Base-by-base conservation (phyloP, 2,888 invertebrate species). In the Cacoxenus indagator region DNA sequence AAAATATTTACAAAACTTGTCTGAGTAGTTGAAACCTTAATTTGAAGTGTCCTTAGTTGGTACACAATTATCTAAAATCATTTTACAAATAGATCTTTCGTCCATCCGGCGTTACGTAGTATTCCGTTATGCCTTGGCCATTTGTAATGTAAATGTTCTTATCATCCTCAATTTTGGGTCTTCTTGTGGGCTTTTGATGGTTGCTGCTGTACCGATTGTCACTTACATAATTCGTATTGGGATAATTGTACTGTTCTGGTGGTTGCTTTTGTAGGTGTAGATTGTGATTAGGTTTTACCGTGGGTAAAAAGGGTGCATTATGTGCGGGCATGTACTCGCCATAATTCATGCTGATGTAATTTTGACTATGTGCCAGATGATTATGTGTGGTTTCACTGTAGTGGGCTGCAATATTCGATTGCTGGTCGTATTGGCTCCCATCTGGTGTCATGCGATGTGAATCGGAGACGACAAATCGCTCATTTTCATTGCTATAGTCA, bases 81-180 rank as follows among this genome's bases (percentile, higher is more conserved):
- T 67, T 71, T 55, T 73, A 75, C 17, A 86, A 68, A 67, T 86
- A 87, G 0, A 87, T 76, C 68, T 86, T 87, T 19, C 78, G 75
- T 1, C 87, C 87, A 65, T 82, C 78, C 4, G 85, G 84, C 4
- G 82, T 84, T 57, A 88, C 77, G 26, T 85, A 87, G 72, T 87
- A 87, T 70, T 87, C 87, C 0, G 83, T 85, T 0, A 85, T 71
- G 0, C 88, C 88, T 51, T 83, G 77, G 0, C 80, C 75, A 76
- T 88, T 87, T 27, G 84, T 87, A 26, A 88, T 82, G 72, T 88
- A 88, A 26, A 88, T 78, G 73, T 88, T 87, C 54, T 84, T 80
- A 64, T 85, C 78, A 29, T 85, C 82, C 45, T 82, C 82, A 2
- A 74, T 75, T 29, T 70, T 72, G 14, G 75, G 79, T 5, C 67